Evolutionary conservation across 1,140 invertebrate species (phyloP).

Genomic region (Lasaia peninsularis): DNA sequence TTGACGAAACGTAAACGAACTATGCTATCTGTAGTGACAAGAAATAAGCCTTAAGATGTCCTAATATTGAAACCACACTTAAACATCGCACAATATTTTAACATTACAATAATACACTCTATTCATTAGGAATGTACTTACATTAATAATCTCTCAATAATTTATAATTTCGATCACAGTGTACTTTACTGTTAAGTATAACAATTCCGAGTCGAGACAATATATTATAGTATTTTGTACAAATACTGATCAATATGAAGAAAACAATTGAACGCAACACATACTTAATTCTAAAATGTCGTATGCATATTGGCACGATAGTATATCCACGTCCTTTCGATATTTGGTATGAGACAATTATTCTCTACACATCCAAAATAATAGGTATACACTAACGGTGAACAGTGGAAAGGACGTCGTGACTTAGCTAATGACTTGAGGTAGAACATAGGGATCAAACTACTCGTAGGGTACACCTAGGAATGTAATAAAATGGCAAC

Average conservation of each 20-base stretch:
- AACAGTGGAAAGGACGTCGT: slow-evolving; percentile 51
- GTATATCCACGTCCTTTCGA: slow-evolving; percentile 53
- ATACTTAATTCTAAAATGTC: slow-evolving; percentile 68
- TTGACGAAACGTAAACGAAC: slow-evolving; percentile 43
- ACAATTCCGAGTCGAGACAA: slow-evolving; percentile 69
- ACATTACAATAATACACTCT: slow-evolving; percentile 69
- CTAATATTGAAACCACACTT: slow-evolving; percentile 10
- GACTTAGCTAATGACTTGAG: slow-evolving; percentile 70
- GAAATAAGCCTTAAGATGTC: slow-evolving; percentile 26
- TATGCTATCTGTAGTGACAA: slow-evolving; percentile 54
- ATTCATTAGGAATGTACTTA: slow-evolving; percentile 75
- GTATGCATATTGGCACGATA: slow-evolving; percentile 69
- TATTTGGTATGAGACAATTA: slow-evolving; percentile 57
- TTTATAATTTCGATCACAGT: slow-evolving; percentile 78
- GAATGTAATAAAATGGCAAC: slow-evolving; percentile 72
- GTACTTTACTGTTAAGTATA: slow-evolving; percentile 74
- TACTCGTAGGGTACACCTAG: slow-evolving; percentile 70
- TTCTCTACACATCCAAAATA: slow-evolving; percentile 5
- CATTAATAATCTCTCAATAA: slow-evolving; percentile 76
- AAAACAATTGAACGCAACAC: slow-evolving; percentile 68
- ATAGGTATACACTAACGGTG: slow-evolving; percentile 16
- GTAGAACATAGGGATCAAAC: slow-evolving; percentile 72
- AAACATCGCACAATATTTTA: slow-evolving; percentile 49
- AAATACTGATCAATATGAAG: slow-evolving; percentile 71
- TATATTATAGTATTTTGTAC: slow-evolving; percentile 54